Conservation (phyloP, 2,113 vertebrate genomes). For the Gila orcuttii region DNA sequence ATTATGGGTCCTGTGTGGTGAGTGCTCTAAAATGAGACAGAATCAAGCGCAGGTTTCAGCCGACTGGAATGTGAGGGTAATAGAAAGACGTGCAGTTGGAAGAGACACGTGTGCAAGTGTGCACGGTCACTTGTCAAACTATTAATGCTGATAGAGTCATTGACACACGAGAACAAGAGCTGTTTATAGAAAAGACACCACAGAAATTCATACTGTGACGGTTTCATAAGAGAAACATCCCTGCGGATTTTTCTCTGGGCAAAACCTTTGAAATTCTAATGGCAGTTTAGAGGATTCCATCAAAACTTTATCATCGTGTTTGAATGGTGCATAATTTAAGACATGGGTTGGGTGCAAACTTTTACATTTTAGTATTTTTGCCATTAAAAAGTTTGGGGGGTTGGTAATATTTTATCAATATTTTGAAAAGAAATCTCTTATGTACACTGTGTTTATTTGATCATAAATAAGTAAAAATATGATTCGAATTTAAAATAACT, state of each 20-base stretch:
- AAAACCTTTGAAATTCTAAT: background rate
- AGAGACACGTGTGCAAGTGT: constrained; percentile 22
- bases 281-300: background rate
- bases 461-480: background rate
- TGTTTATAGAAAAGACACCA: background rate
- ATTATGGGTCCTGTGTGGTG: constrained; percentile 68
- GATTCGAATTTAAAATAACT: background rate
- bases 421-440: background rate
- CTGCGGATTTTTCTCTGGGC: background rate
- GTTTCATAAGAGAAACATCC: background rate
- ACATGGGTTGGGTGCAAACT: background rate
- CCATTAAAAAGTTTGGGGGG: background rate
- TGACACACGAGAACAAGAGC: background rate
- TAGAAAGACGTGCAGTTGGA: constrained; percentile 50
- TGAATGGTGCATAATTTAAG: background rate
- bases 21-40: constrained; percentile 71
- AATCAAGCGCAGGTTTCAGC: constrained; percentile 68
- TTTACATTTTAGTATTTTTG: background rate
- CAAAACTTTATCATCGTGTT: background rate
- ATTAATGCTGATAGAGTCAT: background rate
- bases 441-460: background rate
- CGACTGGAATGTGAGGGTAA: constrained; percentile 33
- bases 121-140: background rate
- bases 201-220: background rate
- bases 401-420: background rate